phyloP scores from a whole-genome alignment of 2,113 vertebrate species.

The Sapajus apella region DNA sequence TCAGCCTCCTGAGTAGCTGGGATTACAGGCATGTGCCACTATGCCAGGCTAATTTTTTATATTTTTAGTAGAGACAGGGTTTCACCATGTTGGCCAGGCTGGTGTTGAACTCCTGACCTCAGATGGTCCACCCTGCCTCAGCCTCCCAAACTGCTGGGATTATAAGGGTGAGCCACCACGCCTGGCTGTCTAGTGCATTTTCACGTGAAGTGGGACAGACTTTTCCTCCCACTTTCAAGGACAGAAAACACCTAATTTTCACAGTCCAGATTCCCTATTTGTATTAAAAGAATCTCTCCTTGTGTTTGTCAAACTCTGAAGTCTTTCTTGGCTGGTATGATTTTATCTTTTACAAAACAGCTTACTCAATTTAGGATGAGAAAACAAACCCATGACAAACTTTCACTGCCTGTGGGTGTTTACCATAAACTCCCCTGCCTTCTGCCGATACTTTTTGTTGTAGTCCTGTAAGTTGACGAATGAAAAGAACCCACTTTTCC shows the following conservation, averaged over 20 bases:
- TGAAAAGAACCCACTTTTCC: not conserved
- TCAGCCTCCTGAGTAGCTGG: too few relatives aligned
- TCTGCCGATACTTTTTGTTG: not conserved
- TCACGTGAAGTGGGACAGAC: not conserved
- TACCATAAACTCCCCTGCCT: not conserved
- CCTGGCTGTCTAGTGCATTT: not conserved
- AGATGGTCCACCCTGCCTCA: too few relatives aligned
- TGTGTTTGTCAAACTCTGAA: not conserved
- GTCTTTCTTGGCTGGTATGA: not conserved
- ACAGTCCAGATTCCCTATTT: not conserved
- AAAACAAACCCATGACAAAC: not conserved
- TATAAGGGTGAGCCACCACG: too few relatives aligned
- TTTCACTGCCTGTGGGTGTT: not conserved
- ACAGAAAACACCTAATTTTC: not conserved
- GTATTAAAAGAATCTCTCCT: not conserved
- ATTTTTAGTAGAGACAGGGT: too few relatives aligned
- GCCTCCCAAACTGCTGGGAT: too few relatives aligned
- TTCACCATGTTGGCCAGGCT: too few relatives aligned
- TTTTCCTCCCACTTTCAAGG: not conserved
- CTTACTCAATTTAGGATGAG: not conserved
- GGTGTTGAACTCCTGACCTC: too few relatives aligned
- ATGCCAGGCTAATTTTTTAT: too few relatives aligned
- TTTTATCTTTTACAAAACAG: conserved; percentile 19
- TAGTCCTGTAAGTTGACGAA: not conserved
- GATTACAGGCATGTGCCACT: too few relatives aligned